Conservation (phyloP, 1,140 invertebrate species). For the Sitophilus oryzae region DNA sequence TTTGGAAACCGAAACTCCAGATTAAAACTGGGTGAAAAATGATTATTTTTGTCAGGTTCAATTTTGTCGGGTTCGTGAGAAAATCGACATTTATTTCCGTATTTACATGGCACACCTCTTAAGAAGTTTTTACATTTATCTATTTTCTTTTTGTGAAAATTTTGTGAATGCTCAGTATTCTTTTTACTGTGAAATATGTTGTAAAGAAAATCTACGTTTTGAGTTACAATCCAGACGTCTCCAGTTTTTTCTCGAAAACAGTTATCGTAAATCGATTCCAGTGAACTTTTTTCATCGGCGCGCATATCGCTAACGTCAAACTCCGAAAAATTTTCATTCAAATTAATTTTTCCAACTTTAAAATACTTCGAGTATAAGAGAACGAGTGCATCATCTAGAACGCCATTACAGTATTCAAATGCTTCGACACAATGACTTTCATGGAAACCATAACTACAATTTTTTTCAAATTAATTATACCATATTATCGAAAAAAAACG, state of each 20-base stretch:
- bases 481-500: no score
- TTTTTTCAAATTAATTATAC: no score
- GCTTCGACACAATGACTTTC: constrained; percentile 67
- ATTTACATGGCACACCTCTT: constrained; percentile 60
- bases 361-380: constrained; percentile 65
- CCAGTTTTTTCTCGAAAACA: constrained; percentile 59
- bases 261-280: constrained; percentile 68
- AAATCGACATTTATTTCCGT: constrained; percentile 64
- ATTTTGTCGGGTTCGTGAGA: constrained; percentile 53
- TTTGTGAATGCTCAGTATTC: constrained; percentile 25
- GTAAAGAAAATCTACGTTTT: constrained; percentile 62
- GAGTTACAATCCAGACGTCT: constrained; percentile 60
- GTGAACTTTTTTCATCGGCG: constrained; percentile 61
- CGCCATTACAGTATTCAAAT: constrained; percentile 54
- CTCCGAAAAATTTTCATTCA: constrained; percentile 42
- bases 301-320: constrained; percentile 57
- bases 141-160: constrained; percentile 49
- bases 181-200: constrained; percentile 53
- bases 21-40: constrained; percentile 48
- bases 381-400: constrained; percentile 61
- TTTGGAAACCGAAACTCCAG: constrained; percentile 68
- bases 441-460: constrained; percentile 63
- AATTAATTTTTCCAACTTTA: constrained; percentile 42
- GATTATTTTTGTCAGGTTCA: constrained; percentile 39
- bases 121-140: constrained; percentile 62